phyloP scores from a whole-genome alignment of 2,888 invertebrate species.

The Panopea generosa region DNA sequence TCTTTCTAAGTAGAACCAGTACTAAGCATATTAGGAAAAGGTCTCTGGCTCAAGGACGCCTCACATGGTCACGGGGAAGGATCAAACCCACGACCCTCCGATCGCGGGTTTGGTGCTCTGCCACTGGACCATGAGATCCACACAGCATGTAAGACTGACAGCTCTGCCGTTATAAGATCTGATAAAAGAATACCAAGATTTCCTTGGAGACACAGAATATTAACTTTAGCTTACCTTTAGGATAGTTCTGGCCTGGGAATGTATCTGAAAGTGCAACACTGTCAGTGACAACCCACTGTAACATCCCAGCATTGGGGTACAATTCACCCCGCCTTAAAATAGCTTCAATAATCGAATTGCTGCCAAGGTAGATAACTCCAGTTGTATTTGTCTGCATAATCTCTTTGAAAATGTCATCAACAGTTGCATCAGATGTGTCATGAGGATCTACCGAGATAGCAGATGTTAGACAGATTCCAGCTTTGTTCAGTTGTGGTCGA shows the following conservation, averaged over 20 bases:
- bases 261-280: constrained; percentile 66
- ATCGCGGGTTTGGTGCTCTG: no score
- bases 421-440: constrained; percentile 51
- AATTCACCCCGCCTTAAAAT: constrained; percentile 64
- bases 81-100: no score
- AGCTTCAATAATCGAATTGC: constrained; percentile 43
- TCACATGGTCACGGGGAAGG: no score
- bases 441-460: constrained; percentile 66
- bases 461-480: constrained; percentile 77
- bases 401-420: constrained; percentile 62
- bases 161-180: no score
- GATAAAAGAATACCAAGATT: no score
- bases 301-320: constrained; percentile 66
- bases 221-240: constrained; percentile 65
- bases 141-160: no score
- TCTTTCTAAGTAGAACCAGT: no score
- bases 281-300: constrained; percentile 82
- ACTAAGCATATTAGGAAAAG: no score
- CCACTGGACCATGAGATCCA: no score
- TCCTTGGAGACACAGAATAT: no score
- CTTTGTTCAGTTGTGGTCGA: constrained; percentile 63
- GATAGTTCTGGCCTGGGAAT: constrained; percentile 68
- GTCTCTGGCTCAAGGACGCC: no score
- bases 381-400: constrained; percentile 62
- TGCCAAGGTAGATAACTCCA: constrained; percentile 78